Percentiles rank a stretch among this genome's conserved stretches.
phyloP scores from a whole-genome alignment of 2,113 vertebrate genomes.

The Lathamus discolor region DNA sequence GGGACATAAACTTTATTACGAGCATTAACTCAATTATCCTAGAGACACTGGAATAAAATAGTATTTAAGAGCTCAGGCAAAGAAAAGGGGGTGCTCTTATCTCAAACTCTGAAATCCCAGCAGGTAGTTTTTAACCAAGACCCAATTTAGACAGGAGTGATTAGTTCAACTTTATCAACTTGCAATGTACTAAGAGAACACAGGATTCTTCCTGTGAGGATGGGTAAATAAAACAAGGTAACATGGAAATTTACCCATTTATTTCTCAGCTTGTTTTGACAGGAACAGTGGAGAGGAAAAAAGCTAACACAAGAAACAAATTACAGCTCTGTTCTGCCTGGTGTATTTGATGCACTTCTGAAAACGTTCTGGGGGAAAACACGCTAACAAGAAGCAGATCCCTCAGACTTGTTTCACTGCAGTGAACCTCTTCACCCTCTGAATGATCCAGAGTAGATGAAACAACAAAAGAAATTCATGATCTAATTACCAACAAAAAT shows the following conservation, averaged over 20 bases:
- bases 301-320: background rate
- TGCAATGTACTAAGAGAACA: background rate
- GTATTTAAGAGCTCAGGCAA: background rate
- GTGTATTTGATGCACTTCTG: background rate
- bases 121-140: background rate
- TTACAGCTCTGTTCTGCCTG: background rate
- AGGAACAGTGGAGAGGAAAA: background rate
- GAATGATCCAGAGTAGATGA: background rate
- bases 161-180: background rate
- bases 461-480: slow-evolving; percentile 47
- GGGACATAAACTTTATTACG: background rate
- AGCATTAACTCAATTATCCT: background rate
- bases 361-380: background rate
- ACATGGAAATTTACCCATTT: background rate
- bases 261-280: background rate
- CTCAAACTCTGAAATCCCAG: background rate
- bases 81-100: background rate
- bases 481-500: slow-evolving; percentile 49
- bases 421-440: slow-evolving; percentile 23
- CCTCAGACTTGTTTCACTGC: background rate
- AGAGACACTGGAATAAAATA: background rate
- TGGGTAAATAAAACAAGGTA: background rate
- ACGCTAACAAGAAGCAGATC: slow-evolving; percentile 12
- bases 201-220: background rate
- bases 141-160: background rate